Evolutionary conservation across 2,797 vertebrate genomes (phyloP), one percentile per base, ranked within the genome.

Genomic region (Neosilurus mollespiculum): DNA sequence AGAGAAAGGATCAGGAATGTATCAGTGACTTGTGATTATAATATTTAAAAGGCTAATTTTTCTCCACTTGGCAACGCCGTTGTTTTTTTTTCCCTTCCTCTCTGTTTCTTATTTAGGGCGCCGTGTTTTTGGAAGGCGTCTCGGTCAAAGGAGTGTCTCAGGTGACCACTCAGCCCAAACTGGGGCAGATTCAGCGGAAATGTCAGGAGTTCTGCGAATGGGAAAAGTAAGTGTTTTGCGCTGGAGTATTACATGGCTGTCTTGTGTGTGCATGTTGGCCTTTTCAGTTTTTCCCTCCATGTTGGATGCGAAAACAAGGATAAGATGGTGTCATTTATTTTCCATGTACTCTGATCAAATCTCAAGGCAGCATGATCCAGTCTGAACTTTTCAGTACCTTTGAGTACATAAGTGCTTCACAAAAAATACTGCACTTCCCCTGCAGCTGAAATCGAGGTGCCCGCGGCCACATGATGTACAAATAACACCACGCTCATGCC

Each of bases 121-220:
- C 98, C 67, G 92, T 98, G 86, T 99, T 99, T 93, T 93, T 99
- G 90, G 98, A 99, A 94, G 97, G 97, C 82, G 88, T 98, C 87
- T 88, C 95, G 15, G 97, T 99, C 85, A 98, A 95, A 93, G 96
- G 94, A 79, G 96, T 99, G 93, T 94, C 93, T 81, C 98, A 99
- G 92, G 86, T 99, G 92, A 98, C 95, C 84, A 91, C 91, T 7
- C 97, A 98, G 90, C 97, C 97, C 84, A 99, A 97, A 89, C 93
- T 99, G 76, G 96, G 96, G 88, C 95, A 96, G 83, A 91, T 96
- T 90, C 98, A 98, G 90, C 94, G 95, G 88, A 97, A 96, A 91
- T 97, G 96, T 91, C 98, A 99, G 91, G 94, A 97, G 86, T 97
- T 97, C 93, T 94, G 95, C 69, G 96, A 96, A 91, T 99, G 98